A percentile compares a stretch with the other conserved stretches of the same genome.
Evolutionary conservation across 2,888 invertebrate genomes (phyloP).

Genomic region (Rhogogaster chlorosoma): DNA sequence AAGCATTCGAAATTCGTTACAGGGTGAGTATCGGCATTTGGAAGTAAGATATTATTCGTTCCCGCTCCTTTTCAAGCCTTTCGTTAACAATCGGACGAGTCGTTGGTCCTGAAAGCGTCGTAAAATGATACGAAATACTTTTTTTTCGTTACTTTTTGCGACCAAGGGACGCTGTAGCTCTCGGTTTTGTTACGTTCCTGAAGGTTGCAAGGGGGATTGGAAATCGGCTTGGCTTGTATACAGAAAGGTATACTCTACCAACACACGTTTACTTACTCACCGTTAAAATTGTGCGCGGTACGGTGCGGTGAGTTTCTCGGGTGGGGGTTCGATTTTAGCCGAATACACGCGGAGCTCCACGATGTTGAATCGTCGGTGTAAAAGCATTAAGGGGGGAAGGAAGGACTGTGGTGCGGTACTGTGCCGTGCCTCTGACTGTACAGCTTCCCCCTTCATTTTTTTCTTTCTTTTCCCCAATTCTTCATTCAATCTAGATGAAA

Average conservation of each 20-base stretch:
- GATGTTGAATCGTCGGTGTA: constrained; percentile 71
- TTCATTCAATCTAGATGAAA: constrained; percentile 5
- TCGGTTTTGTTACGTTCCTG: constrained; percentile 6
- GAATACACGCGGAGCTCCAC: constrained; percentile 65
- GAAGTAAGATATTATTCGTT: not conserved
- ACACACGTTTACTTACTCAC: constrained; percentile 36
- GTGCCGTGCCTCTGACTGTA: constrained; percentile 72
- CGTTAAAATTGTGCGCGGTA: constrained; percentile 15
- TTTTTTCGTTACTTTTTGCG: not conserved
- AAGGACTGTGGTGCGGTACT: constrained; percentile 55
- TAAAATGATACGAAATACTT: not conserved
- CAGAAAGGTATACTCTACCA: constrained; percentile 7
- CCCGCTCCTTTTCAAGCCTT: not conserved
- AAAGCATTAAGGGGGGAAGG: constrained; percentile 58
- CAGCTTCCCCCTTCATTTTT: constrained; percentile 75
- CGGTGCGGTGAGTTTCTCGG: constrained; percentile 51
- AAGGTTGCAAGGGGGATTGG: constrained; percentile 18
- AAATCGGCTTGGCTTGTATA: constrained; percentile 30
- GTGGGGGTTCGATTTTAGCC: constrained; percentile 62
- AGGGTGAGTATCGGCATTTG: not conserved
- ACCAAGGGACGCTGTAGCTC: not conserved
- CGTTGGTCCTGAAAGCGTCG: not conserved
- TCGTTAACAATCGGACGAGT: not conserved
- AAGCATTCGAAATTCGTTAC: not conserved
- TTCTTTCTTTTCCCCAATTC: constrained; percentile 52